Percentiles rank a stretch among this genome's conserved stretches.
Conservation (phyloP, 2,797 vertebrate species). For the Huso huso region DNA sequence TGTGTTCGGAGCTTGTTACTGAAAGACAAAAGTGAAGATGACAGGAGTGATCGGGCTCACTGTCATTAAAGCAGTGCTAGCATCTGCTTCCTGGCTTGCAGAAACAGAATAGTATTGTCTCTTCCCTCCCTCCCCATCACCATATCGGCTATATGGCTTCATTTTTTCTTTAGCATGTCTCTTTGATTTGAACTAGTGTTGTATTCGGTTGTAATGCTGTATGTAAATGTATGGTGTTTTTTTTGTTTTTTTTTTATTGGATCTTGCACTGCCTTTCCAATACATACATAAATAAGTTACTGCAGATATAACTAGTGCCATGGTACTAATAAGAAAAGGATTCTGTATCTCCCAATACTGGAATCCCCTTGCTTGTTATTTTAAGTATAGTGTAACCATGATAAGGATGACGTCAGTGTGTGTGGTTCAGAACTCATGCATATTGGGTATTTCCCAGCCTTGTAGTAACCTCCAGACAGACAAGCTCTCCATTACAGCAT, state of each 20-base stretch:
- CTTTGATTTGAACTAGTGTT: too few relatives aligned
- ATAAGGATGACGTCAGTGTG: conserved; percentile 14
- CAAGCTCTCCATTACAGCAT: conserved; percentile 11
- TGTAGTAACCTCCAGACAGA: conserved; percentile 40
- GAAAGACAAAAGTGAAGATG: conserved; percentile 4
- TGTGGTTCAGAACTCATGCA: conserved; percentile 15
- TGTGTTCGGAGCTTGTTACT: not conserved
- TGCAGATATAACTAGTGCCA: not conserved
- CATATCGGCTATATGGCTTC: too few relatives aligned
- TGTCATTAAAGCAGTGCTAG: not conserved
- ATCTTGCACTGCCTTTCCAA: not conserved
- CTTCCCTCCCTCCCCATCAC: too few relatives aligned
- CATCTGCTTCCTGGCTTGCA: not conserved
- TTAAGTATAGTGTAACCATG: not conserved
- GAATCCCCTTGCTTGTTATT: conserved; percentile 1
- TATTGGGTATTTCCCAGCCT: conserved; percentile 51
- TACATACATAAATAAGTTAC: too few relatives aligned
- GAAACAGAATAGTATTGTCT: not conserved
- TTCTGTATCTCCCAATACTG: not conserved
- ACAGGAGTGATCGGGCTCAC: too few relatives aligned
- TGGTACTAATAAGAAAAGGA: too few relatives aligned
- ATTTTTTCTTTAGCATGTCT: too few relatives aligned
- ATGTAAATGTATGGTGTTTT: conserved; percentile 1
- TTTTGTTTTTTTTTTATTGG: not conserved
- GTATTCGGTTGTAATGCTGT: not conserved